phyloP scores from a whole-genome alignment of 1,140 invertebrate species.

The Lithobius niger region DNA sequence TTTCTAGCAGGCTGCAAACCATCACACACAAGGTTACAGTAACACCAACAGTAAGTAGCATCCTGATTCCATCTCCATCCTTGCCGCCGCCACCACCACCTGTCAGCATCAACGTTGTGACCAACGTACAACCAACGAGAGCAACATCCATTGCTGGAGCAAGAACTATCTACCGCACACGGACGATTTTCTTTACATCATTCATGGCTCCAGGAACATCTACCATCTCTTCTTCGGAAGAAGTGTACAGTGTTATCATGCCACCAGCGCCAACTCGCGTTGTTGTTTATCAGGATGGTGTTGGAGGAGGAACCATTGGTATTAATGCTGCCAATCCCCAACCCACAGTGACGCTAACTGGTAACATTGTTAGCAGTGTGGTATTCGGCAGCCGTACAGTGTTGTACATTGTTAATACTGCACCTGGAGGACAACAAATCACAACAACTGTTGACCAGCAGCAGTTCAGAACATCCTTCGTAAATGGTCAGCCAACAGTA shows the following conservation, averaged over 20 bases:
- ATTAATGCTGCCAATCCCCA: neutral
- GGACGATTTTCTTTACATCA: neutral
- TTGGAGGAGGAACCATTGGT: neutral
- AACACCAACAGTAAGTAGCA: too few relatives aligned
- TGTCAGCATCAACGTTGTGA: neutral
- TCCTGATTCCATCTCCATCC: too few relatives aligned
- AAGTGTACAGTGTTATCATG: neutral
- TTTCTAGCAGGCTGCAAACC: neutral
- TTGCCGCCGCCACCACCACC: too few relatives aligned
- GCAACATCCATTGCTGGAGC: neutral
- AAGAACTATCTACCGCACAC: neutral
- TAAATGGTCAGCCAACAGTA: neutral
- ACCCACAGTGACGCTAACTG: neutral
- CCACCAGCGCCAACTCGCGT: neutral
- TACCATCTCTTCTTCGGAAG: neutral
- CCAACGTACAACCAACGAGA: neutral
- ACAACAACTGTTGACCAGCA: neutral
- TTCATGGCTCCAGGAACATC: neutral
- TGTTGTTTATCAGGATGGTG: slow-evolving; percentile 4
- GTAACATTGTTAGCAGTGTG: slow-evolving; percentile 1
- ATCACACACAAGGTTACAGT: neutral
- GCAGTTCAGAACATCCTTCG: neutral
- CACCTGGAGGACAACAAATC: neutral
- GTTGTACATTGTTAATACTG: slow-evolving; percentile 1
- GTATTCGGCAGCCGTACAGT: neutral